Percentiles rank a stretch among this genome's conserved stretches.
Conservation (phyloP, 2,888 invertebrate species). For the Clitarchus hookeri region DNA sequence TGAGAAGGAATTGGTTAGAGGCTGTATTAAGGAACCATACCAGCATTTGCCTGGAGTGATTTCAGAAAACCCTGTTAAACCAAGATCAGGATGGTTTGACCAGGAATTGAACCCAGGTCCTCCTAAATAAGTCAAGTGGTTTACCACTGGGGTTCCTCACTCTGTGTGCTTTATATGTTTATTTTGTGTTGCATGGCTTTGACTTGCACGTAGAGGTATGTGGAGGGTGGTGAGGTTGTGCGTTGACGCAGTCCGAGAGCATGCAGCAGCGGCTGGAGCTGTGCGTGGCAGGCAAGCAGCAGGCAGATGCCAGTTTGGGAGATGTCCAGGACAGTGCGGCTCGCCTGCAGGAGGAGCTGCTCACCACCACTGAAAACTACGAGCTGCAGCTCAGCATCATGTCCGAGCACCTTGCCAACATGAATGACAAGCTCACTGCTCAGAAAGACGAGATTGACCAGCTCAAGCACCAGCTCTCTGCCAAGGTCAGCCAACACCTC, state of each 20-base stretch:
- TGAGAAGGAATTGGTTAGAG: too few species aligned
- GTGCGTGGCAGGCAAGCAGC: constrained; percentile 59
- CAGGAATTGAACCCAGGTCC: too few species aligned
- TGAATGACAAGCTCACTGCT: constrained; percentile 82
- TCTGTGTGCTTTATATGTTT: too few species aligned
- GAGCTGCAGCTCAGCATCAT: constrained; percentile 73
- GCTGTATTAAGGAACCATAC: too few species aligned
- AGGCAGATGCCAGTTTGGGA: constrained; percentile 60
- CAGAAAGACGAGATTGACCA: constrained; percentile 81
- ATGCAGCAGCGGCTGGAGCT: constrained; percentile 62
- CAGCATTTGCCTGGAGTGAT: too few species aligned
- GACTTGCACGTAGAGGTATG: not conserved
- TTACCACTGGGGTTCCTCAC: too few species aligned
- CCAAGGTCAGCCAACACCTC: constrained; percentile 53
- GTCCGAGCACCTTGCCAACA: constrained; percentile 76
- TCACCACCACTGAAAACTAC: constrained; percentile 66
- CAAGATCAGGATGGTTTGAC: too few species aligned
- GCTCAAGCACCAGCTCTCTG: constrained; percentile 64
- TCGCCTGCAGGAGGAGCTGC: constrained; percentile 69
- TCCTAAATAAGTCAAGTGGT: too few species aligned
- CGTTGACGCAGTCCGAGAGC: constrained; percentile 56
- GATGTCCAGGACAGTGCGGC: constrained; percentile 55
- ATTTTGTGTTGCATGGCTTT: not conserved
- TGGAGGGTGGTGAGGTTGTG: not conserved
- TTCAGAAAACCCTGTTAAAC: too few species aligned